Percentiles rank a stretch among this genome's conserved stretches.
Evolutionary conservation across 2,888 invertebrate species (phyloP).

Genomic region (Macrophya alboannulata): DNA sequence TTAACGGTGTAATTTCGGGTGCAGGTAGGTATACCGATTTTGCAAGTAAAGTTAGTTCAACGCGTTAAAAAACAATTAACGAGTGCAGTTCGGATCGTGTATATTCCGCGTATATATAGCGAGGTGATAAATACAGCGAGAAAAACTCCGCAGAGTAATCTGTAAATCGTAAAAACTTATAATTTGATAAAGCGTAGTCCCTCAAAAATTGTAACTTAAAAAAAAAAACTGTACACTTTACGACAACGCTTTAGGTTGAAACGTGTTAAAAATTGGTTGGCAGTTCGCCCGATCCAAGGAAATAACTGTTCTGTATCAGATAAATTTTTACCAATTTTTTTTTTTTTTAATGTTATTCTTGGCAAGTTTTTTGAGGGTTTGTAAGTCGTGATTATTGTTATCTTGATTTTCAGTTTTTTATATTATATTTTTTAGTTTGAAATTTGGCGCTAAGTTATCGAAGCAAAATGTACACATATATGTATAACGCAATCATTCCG

Average conservation of each 20-base stretch:
- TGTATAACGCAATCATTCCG: background rate
- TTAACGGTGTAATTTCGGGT: background rate
- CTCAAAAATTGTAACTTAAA: background rate
- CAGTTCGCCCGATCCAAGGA: background rate
- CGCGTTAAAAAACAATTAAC: conserved; percentile 24
- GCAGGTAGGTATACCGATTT: conserved; percentile 13
- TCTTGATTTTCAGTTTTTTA: no score
- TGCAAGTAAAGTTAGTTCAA: background rate
- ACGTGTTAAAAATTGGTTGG: background rate
- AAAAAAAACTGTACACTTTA: conserved; percentile 32
- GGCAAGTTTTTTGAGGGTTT: background rate
- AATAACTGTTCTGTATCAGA: background rate
- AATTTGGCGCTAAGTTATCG: background rate
- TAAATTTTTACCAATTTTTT: background rate
- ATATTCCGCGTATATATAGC: background rate
- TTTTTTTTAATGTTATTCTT: background rate
- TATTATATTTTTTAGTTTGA: background rate
- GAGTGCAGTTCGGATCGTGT: background rate
- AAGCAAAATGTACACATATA: background rate
- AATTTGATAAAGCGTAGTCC: background rate
- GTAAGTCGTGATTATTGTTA: background rate
- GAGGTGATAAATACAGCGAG: background rate
- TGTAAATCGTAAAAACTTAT: background rate
- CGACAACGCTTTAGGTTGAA: background rate
- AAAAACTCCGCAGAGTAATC: background rate